Evolutionary conservation across 2,888 invertebrate genomes (phyloP), one percentile per base, ranked within the genome.

Genomic region (Adelphocoris suturalis): DNA sequence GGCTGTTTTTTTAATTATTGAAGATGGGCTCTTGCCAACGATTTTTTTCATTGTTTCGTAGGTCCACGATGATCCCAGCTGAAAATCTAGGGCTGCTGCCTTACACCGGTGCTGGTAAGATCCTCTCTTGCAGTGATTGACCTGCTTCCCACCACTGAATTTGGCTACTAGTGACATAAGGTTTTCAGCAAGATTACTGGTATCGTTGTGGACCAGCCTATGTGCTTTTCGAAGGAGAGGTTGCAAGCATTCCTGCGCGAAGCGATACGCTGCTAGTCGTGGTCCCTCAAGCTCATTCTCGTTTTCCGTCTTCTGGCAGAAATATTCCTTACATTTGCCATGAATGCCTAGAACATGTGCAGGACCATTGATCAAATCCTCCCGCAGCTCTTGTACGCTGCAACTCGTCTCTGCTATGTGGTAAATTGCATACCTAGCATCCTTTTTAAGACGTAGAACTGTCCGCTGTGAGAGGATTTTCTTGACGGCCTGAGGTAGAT

Each of bases 111-210:
- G 5, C 11, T 4, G 4, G 68, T 23, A 68, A 68, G 68, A 68
- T 7, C 68, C 68, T 68, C 68, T 68, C 11, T 11, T 19, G 23
- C 68, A 68, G 68, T 5, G 19, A 23, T 68, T 68, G 4, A 23
- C 13, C 12, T 19, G 68, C 11, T 68, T 68, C 11, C 68, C 68
- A 68, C 68, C 68, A 68, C 2, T 23, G 3, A 68, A 19, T 23
- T 68, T 23, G 5, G 23, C 68, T 23, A 68, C 90, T 4, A 90
- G 37, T 0, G 90, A 90, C 90, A 90, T 90, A 14, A 87, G 48
- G 48, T 90, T 90, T 75, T 90, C 90, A 0, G 90, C 90, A 14
- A 88, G 55, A 37, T 90, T 90, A 88, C 90, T 90, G 9, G 90
- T 90, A n/a, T 88, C 81, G 12, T 90, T 90, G 3, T 61, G n/a